Evolutionary conservation across 2,797 vertebrate species (phyloP), one percentile per base, ranked within the genome.

Genomic region (Emydoidea blandingii): DNA sequence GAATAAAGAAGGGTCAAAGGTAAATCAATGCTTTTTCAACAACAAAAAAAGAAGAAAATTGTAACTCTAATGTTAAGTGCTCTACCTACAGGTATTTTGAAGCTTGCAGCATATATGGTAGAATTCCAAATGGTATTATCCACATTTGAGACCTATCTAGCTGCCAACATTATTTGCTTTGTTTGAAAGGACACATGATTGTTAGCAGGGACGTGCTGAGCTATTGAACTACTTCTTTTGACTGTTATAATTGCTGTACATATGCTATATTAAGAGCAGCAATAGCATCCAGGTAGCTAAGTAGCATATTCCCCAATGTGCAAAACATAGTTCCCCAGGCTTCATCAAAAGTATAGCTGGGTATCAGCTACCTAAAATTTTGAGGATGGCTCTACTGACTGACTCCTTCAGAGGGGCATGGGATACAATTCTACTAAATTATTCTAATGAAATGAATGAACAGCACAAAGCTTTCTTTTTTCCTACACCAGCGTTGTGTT

Each of bases 381-480:
- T 25, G 65, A 54, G 79, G 56, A n/a, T 15, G 15, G 31, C 57
- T 72, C 34, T 4, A 21, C 3, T 62, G 68, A 82, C 18, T 37
- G 59, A 52, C n/a, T 56, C 37, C 49, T 94, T n/a, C 81, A 83
- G 80, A 79, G 80, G 47, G 79, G 37, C 72, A 65, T 59, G 34
- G 23, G 76, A 41, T 27, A 44, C 15, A 29, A 18, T 34, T 91
- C 54, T 9, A 16, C 62, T 79, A 72, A 54, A 53, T 54, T 41
- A 54, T 82, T 92, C 52, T 25, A 91, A 83, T 57, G 50, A 62
- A 86, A 78, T 84, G 78, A 44, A 34, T 37, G 76, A 76, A n/a
- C 25, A 79, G 54, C 29, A 56, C 25, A 5, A 78, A 83, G 29
- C 62, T 34, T 5, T 83, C 52, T 91, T 3, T 16, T 87, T 83